Evolutionary conservation across 2,113 vertebrate genomes (phyloP).

Genomic region (Microcebus ravelobensis): DNA sequence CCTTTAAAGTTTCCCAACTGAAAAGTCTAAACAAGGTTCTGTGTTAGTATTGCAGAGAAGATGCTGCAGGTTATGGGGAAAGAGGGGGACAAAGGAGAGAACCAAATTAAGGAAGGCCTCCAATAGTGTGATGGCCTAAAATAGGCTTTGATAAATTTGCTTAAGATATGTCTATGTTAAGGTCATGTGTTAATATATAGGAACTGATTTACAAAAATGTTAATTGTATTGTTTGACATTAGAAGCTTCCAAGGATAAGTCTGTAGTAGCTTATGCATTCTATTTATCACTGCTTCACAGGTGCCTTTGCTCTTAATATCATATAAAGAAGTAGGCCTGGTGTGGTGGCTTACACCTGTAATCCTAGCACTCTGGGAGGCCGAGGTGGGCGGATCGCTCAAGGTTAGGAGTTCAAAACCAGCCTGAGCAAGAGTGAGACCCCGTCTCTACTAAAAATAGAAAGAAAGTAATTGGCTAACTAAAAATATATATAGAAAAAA

Average conservation of each 20-base stretch:
- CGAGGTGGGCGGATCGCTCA: no score
- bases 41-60: background rate
- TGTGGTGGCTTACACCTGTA: no score
- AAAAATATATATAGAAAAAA: no score
- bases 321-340: background rate
- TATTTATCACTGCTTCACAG: background rate
- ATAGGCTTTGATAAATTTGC: background rate
- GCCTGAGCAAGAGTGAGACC: no score
- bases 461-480: no score
- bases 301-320: background rate
- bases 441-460: no score
- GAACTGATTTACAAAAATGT: background rate
- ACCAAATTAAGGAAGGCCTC: background rate
- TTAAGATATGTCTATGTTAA: background rate
- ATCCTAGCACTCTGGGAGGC: no score
- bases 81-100: background rate
- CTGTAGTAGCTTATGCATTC: background rate
- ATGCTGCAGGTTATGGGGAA: background rate
- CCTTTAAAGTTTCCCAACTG: background rate
- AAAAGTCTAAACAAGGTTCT: background rate
- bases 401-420: no score
- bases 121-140: background rate
- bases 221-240: background rate
- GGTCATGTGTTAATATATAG: background rate
- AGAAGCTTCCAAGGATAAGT: background rate